Conservation (phyloP, 2,888 invertebrate species). For the Drosophila subsilvestris region DNA sequence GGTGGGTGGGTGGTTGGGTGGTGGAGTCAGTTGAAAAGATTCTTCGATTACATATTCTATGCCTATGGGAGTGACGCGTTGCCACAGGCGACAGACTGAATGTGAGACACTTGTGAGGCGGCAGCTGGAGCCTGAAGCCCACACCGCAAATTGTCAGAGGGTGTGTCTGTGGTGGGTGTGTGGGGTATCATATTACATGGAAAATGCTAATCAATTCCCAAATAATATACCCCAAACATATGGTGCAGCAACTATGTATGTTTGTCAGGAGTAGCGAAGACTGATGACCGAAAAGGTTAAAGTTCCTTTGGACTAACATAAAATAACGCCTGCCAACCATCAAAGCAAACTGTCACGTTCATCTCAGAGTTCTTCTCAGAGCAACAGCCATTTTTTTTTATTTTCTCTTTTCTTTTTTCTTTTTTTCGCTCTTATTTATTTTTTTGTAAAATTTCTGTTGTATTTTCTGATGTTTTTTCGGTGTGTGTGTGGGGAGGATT, state of each 20-base stretch:
- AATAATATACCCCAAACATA: background rate
- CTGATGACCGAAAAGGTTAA: conserved; percentile 8
- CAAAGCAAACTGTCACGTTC: conserved; percentile 14
- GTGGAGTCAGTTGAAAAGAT: conserved; percentile 38
- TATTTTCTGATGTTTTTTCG: background rate
- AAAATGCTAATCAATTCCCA: conserved; percentile 30
- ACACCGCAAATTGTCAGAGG: conserved; percentile 22
- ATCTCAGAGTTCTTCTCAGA: conserved; percentile 14
- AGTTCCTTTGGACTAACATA: conserved; percentile 32
- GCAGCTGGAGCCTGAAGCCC: conserved; percentile 13
- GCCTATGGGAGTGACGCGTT: background rate
- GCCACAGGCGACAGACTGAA: conserved; percentile 26
- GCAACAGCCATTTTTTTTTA: background rate
- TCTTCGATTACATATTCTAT: conserved; percentile 22
- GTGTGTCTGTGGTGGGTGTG: conserved; percentile 24
- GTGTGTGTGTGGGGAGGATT: background rate
- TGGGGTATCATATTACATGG: conserved; percentile 29
- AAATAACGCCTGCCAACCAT: conserved; percentile 4
- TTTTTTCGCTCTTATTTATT: conserved; percentile 22
- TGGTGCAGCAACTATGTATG: background rate
- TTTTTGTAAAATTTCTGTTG: background rate
- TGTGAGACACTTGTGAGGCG: background rate
- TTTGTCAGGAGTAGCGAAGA: background rate
- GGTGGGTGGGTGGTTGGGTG: conserved; percentile 11
- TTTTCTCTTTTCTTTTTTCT: background rate